A percentile compares a stretch with the other conserved stretches of the same genome.
Conservation (phyloP, 2,797 vertebrate genomes). For the Champsocephalus gunnari region DNA sequence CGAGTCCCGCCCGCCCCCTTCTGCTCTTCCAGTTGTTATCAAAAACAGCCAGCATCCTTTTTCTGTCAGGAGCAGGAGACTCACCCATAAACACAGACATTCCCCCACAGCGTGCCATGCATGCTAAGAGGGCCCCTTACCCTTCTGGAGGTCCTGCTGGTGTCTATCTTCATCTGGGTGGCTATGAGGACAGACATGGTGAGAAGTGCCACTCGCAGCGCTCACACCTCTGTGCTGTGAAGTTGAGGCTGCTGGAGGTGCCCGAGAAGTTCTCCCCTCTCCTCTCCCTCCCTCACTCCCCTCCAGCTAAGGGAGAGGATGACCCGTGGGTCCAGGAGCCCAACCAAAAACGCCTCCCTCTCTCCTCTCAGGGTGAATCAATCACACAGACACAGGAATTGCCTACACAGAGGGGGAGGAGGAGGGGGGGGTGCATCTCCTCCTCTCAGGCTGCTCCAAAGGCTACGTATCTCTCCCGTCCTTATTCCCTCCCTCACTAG, state of each 20-base stretch:
- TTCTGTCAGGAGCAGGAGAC: constrained; percentile 63
- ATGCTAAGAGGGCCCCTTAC: constrained; percentile 81
- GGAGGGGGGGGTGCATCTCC: constrained; percentile 36
- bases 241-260: constrained; percentile 74
- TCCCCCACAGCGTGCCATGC: constrained; percentile 61
- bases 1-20: constrained; percentile 28
- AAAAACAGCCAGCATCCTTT: constrained; percentile 61
- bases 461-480: constrained; percentile 66
- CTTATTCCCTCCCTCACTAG: constrained; percentile 42
- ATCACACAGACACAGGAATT: constrained; percentile 66
- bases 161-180: constrained; percentile 85
- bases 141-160: constrained; percentile 66
- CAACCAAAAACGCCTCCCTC: constrained; percentile 55
- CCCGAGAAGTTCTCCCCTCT: constrained; percentile 58
- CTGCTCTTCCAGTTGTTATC: constrained; percentile 62
- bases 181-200: constrained; percentile 85
- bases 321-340: constrained; percentile 69
- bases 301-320: constrained; percentile 56
- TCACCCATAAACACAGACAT: constrained; percentile 71
- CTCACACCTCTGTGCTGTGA: constrained; percentile 71
- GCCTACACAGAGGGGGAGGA: constrained; percentile 37
- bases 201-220: constrained; percentile 55
- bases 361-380: constrained; percentile 59
- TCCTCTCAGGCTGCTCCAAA: constrained; percentile 66
- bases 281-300: constrained; percentile 2